A percentile compares a stretch with the other conserved stretches of the same genome.
Evolutionary conservation across 2,113 vertebrate genomes (phyloP).

Genomic region (Delphinapterus leucas): DNA sequence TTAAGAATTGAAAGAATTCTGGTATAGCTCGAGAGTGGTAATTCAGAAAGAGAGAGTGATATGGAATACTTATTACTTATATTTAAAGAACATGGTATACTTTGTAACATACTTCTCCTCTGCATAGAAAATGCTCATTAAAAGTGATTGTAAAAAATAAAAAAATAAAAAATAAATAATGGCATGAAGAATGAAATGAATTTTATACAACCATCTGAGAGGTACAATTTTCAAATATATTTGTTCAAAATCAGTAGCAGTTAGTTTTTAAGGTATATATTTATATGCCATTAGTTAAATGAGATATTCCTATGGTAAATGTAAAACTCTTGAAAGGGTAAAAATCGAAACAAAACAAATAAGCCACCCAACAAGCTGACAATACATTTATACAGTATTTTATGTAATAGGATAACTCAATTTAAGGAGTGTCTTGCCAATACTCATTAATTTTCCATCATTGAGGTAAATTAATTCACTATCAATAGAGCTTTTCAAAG

Average conservation of each 20-base stretch:
- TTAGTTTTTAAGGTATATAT: neutral
- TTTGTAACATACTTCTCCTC: neutral
- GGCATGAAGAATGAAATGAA: neutral
- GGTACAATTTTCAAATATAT: neutral
- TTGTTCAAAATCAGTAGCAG: neutral
- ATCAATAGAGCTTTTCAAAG: neutral
- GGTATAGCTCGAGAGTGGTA: neutral
- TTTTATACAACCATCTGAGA: neutral
- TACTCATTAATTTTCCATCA: neutral
- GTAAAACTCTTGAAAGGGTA: neutral
- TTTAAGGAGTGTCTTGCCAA: neutral
- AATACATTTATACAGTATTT: conserved; percentile 2
- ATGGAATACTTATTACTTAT: neutral
- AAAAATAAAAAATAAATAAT: neutral
- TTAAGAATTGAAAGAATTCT: neutral
- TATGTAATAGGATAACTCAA: neutral
- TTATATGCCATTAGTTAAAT: neutral
- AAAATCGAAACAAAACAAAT: neutral
- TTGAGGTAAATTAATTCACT: neutral
- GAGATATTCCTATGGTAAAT: neutral
- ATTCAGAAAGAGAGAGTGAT: neutral
- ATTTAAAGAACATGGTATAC: neutral
- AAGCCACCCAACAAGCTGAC: neutral
- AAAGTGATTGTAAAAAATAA: neutral
- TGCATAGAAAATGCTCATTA: neutral